Percentiles rank a stretch among this genome's conserved stretches.
Evolutionary conservation across 2,113 vertebrate species (phyloP).

Genomic region (Pelvicachromis taeniatus): DNA sequence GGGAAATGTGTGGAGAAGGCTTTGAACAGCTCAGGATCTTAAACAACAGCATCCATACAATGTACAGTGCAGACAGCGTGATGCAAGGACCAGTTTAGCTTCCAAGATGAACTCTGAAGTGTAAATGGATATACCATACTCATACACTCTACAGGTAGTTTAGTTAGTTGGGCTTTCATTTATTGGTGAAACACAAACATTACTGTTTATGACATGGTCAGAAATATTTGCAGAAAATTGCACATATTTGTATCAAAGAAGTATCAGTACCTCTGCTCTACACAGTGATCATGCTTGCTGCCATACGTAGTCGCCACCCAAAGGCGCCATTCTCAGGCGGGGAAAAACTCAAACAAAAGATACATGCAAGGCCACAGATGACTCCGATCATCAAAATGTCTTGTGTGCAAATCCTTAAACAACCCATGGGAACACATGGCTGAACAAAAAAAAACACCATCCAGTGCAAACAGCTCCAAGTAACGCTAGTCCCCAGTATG

Average conservation of each 20-base stretch:
- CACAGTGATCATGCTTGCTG: neutral
- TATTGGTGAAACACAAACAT: neutral
- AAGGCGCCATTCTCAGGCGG: neutral
- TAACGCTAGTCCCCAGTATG: neutral
- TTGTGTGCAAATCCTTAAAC: neutral
- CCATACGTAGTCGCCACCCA: neutral
- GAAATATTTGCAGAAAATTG: neutral
- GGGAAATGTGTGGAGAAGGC: neutral
- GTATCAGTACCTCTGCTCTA: neutral
- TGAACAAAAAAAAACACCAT: neutral
- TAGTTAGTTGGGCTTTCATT: neutral
- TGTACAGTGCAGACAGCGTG: neutral
- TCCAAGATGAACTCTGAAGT: neutral
- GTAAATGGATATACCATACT: neutral
- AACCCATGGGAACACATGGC: neutral
- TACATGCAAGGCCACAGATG: neutral
- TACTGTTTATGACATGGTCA: neutral
- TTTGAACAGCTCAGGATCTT: neutral
- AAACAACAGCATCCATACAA: neutral
- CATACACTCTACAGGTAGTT: neutral
- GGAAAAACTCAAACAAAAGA: neutral
- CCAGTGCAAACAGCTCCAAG: neutral
- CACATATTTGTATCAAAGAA: neutral
- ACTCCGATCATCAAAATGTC: neutral
- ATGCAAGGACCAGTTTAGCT: neutral